Evolutionary conservation across 2,888 invertebrate species (phyloP), one percentile per base, ranked within the genome.

Genomic region (Tuberolachnus salignus): DNA sequence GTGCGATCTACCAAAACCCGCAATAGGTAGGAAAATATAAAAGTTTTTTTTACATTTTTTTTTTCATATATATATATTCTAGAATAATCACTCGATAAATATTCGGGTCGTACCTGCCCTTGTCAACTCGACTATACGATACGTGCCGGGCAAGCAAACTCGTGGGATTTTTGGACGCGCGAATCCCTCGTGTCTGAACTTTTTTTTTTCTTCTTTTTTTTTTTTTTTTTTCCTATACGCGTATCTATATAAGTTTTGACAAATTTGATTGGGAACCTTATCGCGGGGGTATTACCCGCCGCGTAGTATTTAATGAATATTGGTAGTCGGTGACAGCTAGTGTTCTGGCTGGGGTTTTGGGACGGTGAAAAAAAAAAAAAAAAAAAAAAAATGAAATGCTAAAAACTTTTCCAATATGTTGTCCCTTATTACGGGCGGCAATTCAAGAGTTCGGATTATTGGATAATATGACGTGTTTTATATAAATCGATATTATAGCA

Each of bases 1-100:
- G 53, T 42, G 16, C 16, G 21, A 69, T 55, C 19, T 53, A 42
- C 53, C 11, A 34, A n/a, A 34, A 34, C 34, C 34, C 6, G 6
- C 34, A 34, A 34, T 34, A 34, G 34, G 34, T 34, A 34, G 26
- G 66, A 66, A 66, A 46, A 66, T 14, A 16, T 16, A 42, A 42
- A 44, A 16, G 16, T 13, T 14, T 10, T 49, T 2, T 51, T 21
- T 13, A 1, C 16, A 16, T 34, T 66, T 53, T 74, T 74, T 74
- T 53, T 44, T 21, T 44, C n/a, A 6, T 10, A 34, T 4, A 34
- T 46, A 1, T 21, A 8, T 16, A 6, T n/a, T n/a, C 23, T 16
- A 46, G 26, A 49, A 61, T 49, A 49, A 72, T 72, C 44, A 59
- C 26, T 49, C 19, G 13, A 55, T 66, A 66, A 75, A 78, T 67